Percentiles rank a stretch among this genome's conserved stretches.
Conservation (phyloP, 2,113 vertebrate species). For the Neotoma lepida region DNA sequence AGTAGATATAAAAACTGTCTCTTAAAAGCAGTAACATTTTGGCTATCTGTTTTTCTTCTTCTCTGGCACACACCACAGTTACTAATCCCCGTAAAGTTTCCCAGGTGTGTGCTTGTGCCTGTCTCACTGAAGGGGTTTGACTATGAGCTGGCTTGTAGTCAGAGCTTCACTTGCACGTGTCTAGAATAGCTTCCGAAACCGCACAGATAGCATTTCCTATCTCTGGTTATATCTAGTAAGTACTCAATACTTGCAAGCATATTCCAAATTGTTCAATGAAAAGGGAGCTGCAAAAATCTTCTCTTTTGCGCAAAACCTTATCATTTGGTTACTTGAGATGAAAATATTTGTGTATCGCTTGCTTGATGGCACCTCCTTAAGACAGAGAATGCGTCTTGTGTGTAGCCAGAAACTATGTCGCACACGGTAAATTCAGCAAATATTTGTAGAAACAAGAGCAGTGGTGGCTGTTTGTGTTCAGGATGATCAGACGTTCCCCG, state of each 20-base stretch:
- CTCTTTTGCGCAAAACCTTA: conserved; percentile 2
- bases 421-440: neutral
- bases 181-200: conserved; percentile 11
- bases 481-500: neutral
- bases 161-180: conserved; percentile 33
- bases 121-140: neutral
- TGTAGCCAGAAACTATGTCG: neutral
- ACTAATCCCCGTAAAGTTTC: neutral
- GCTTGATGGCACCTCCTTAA: neutral
- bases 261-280: conserved; percentile 30
- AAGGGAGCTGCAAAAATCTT: conserved; percentile 11
- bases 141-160: neutral
- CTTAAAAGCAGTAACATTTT: neutral
- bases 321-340: conserved; percentile 27
- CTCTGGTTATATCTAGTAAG: conserved; percentile 23
- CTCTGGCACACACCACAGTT: neutral
- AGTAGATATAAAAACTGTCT: conserved; percentile 29
- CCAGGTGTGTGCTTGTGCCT: neutral
- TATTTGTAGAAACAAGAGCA: conserved; percentile 27
- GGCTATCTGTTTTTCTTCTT: neutral
- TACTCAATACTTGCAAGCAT: neutral
- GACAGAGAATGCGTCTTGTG: neutral
- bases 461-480: neutral
- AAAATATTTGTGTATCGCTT: neutral
- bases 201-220: neutral